phyloP scores from a whole-genome alignment of 2,797 vertebrate species.

The Pogonophryne albipinna region DNA sequence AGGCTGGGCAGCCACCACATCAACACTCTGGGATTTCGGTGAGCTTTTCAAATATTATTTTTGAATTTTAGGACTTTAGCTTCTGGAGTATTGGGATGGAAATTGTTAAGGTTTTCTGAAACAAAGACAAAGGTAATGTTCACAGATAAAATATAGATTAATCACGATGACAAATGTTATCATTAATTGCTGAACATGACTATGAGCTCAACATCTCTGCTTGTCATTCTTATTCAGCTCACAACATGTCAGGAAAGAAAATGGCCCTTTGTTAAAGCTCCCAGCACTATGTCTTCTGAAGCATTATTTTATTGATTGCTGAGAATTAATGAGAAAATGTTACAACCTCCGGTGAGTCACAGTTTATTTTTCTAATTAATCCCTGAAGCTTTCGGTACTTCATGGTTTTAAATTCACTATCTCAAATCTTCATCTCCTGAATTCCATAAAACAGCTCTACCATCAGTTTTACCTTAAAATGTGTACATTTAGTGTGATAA shows the following conservation, averaged over 20 bases:
- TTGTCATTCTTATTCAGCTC: not conserved
- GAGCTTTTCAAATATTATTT: slow-evolving; percentile 25
- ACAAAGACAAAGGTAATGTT: not conserved
- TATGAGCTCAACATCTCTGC: not conserved
- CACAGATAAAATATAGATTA: not conserved
- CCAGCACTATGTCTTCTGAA: slow-evolving; percentile 10
- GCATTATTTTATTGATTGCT: slow-evolving; percentile 24
- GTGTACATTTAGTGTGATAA: not conserved
- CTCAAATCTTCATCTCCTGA: not conserved
- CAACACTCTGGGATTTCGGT: slow-evolving; percentile 93
- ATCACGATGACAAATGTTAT: not conserved
- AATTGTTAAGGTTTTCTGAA: not conserved
- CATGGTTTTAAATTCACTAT: slow-evolving; percentile 15
- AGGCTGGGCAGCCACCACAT: slow-evolving; percentile 93
- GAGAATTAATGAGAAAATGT: slow-evolving; percentile 14
- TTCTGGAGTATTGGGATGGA: not conserved
- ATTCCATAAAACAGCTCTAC: not conserved
- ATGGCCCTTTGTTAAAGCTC: not conserved
- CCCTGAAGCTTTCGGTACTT: slow-evolving; percentile 26
- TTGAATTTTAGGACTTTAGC: not conserved
- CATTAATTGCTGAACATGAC: not conserved
- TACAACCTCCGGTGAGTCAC: slow-evolving; percentile 8
- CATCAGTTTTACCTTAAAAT: not conserved
- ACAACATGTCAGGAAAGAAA: not conserved
- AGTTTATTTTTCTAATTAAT: slow-evolving; percentile 24